Conservation (phyloP, 2,797 vertebrate species). For the Coluber constrictor region DNA sequence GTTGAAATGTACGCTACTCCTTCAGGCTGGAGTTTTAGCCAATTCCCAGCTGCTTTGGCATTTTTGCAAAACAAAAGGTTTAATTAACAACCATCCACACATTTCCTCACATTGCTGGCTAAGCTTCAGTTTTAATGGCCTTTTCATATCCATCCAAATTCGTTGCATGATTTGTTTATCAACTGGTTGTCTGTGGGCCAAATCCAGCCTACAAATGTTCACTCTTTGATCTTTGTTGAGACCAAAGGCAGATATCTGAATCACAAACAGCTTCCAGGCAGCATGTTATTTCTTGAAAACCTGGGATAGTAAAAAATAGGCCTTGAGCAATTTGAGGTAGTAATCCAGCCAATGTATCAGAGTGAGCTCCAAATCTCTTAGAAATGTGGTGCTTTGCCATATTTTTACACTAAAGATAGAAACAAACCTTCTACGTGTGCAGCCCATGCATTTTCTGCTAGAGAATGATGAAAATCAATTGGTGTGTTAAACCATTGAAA, state of each 20-base stretch:
- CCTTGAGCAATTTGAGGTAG: background rate
- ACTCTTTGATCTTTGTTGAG: background rate
- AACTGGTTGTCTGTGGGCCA: background rate
- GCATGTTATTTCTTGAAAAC: background rate
- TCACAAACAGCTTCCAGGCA: background rate
- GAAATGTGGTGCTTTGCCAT: background rate
- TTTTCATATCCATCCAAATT: background rate
- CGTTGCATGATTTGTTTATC: background rate
- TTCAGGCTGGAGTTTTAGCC: background rate
- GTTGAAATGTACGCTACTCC: background rate
- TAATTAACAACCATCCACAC: conserved; percentile 1
- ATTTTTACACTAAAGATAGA: background rate
- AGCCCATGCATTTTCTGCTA: background rate
- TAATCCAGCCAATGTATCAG: background rate
- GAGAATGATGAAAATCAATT: background rate
- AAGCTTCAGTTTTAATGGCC: background rate
- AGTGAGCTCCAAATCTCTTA: background rate
- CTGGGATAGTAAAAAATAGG: background rate
- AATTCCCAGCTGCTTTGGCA: background rate
- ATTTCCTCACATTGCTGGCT: background rate
- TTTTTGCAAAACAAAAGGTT: background rate
- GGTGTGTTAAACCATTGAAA: background rate
- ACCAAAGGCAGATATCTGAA: background rate
- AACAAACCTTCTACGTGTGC: background rate
- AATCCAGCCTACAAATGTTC: background rate